Evolutionary conservation across 2,797 vertebrate species (phyloP), one percentile per base, ranked within the genome.

Genomic region (Amphiprion clarkii): DNA sequence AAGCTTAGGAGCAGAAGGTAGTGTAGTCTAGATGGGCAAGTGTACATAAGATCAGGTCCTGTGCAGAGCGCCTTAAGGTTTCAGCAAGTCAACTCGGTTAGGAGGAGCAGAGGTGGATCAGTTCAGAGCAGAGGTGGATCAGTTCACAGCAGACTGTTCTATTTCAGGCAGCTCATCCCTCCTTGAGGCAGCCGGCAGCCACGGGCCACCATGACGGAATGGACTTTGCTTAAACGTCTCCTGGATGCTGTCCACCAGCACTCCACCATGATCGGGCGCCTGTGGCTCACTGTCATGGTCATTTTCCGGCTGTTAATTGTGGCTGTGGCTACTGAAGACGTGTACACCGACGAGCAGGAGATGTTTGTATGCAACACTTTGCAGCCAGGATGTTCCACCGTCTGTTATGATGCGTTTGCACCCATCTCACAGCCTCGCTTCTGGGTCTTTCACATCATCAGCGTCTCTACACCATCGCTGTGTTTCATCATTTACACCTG

Each of bases 401-500:
- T 99, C 65, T 99, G 98, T 90, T 99, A 98, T 0, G 97, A 99
- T 1, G 90, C 96, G 6, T 99, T 99, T 0, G 97, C 97, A 0
- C 98, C 98, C 0, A 97, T 99, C 29, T 99, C 98, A 0, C 98
- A 99, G 1, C 96, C 98, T 8, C 95, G 98, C 13, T 99, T 99
- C 88, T 99, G 98, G 98, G 97, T 99, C 1, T 99, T 99, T 78
- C 98, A 99, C 93, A 98, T 99, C 89, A 97, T 99, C 70, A 95
- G 96, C 0, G 96, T 99, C 12, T 97, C 98, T 57, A 97, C 97
- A 0, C 98, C 98, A 0, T 98, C 97, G 0, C 95, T 99, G 48
- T 96, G 98, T 89, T 99, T 99, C 78, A 93, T 99, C 44, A 95
- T 97, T 81, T 99, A 98, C 3, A 97, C 97, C 1, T 96, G 98